Base-by-base conservation (phyloP, 2,888 invertebrate species). In the Rhodophaea formosa region DNA sequence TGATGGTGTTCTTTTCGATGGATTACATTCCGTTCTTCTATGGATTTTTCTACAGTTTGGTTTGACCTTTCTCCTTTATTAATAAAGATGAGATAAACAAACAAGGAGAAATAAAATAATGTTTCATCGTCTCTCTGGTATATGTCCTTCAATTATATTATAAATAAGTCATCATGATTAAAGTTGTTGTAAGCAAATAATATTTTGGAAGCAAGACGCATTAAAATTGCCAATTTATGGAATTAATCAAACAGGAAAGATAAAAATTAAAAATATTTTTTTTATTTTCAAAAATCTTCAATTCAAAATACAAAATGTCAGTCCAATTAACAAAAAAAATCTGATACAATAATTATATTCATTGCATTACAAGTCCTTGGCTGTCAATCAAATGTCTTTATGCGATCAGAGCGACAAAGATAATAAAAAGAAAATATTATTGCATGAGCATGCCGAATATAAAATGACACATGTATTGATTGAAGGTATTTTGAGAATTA, bases 391-490 rank as follows among this genome's bases (percentile, higher is more conserved):
- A 44, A 29, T 53, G 43, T 44, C 44, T 53, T 53, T 43, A 61
- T 46, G 46, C 43, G 56, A 62, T 61, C 55, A 61, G 56, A 56
- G 63, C 60, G 62, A 62, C 58, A 56, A 53, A 58, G 55, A 67
- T 60, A 63, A 60, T 60, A 66, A 64, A 67, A 56, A 64, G 62
- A 64, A 62, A 62, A 62, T 45, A 64, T 64, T 67, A 62, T 70
- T 68, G 59, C 56, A 57, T 70, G 62, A 65, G 65, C 68, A 64
- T 65, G 62, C 68, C 68, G 70, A 68, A 70, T 68, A 64, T 61
- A 35, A 23, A 23, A 30, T 29, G 35, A 46, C n/a, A 46, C 10
- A 47, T 53, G 51, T 51, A 16, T 16, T 12, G 16, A n/a, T 51
- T 51, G 6, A 39, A 51, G 35, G 7, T 35, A 35, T 51, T 12